Conservation (phyloP, 2,888 invertebrate genomes). For the Polymixis flavicincta region DNA sequence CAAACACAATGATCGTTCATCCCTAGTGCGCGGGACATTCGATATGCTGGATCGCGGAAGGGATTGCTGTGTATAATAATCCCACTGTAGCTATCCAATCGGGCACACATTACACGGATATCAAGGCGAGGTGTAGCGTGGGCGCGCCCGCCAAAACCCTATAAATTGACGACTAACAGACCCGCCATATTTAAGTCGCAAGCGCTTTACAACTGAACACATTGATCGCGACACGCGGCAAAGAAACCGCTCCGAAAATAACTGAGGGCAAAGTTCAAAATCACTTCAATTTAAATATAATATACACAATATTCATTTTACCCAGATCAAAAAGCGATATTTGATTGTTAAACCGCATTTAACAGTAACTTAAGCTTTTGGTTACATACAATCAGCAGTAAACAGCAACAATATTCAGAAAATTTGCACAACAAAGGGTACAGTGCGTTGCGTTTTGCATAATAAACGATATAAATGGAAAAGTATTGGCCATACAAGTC, state of each 20-base stretch:
- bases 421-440: constrained; percentile 25
- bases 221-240: constrained; percentile 7
- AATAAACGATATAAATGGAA: constrained; percentile 24
- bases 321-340: not conserved
- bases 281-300: not conserved
- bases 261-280: not conserved
- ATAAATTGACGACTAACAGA: constrained; percentile 70
- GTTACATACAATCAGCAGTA: not conserved
- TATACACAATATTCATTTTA: not conserved
- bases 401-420: constrained; percentile 10
- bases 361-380: constrained; percentile 5
- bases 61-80: constrained; percentile 55
- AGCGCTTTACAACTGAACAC: constrained; percentile 27
- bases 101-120: constrained; percentile 68
- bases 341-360: not conserved
- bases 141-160: constrained; percentile 68
- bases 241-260: constrained; percentile 13
- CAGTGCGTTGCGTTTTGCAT: constrained; percentile 13
- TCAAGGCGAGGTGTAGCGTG: constrained; percentile 62
- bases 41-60: constrained; percentile 66
- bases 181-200: constrained; percentile 49
- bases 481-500: constrained; percentile 19
- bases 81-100: constrained; percentile 62
- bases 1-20: not conserved
- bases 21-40: constrained; percentile 52